Percentiles rank a stretch among this genome's conserved stretches.
phyloP scores from a whole-genome alignment of 2,888 invertebrate genomes.

The Scotopteryx bipunctaria region DNA sequence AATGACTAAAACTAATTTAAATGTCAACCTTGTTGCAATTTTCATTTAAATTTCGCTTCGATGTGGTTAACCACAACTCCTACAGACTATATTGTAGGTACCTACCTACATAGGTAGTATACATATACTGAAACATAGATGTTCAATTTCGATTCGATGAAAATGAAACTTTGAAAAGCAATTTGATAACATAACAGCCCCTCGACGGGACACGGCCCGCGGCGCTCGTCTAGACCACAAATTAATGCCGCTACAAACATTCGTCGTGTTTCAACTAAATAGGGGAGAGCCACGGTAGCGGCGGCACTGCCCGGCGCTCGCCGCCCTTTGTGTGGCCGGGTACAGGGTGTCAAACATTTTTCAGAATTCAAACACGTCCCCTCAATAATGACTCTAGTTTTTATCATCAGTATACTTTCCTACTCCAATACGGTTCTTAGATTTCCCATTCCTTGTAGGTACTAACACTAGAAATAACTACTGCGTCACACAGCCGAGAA shows the following conservation, averaged over 20 bases:
- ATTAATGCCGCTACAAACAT: constrained; percentile 24
- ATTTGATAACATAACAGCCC: constrained; percentile 11
- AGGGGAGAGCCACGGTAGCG: constrained; percentile 9
- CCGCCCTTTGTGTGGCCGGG: too few relatives aligned
- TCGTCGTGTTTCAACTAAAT: constrained; percentile 16
- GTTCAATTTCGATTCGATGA: constrained; percentile 7
- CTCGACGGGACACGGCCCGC: constrained; percentile 10
- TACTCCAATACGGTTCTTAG: too few relatives aligned
- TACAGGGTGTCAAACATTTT: constrained; percentile 3
- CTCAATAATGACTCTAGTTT: too few relatives aligned
- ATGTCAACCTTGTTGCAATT: not conserved
- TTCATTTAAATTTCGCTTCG: not conserved
- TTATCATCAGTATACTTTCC: too few relatives aligned
- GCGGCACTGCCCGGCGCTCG: too few relatives aligned
- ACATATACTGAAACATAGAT: not conserved
- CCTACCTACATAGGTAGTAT: not conserved
- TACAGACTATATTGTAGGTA: too few relatives aligned
- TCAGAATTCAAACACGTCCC: too few relatives aligned
- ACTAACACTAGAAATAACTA: too few relatives aligned
- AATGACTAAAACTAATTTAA: not conserved
- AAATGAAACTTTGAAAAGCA: constrained; percentile 14
- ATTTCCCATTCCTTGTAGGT: too few relatives aligned
- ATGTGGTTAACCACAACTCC: not conserved
- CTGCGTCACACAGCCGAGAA: too few relatives aligned
- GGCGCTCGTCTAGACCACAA: constrained; percentile 30